A percentile compares a stretch with the other conserved stretches of the same genome.
phyloP scores from a whole-genome alignment of 2,888 invertebrate genomes.

The Patella pellucida region DNA sequence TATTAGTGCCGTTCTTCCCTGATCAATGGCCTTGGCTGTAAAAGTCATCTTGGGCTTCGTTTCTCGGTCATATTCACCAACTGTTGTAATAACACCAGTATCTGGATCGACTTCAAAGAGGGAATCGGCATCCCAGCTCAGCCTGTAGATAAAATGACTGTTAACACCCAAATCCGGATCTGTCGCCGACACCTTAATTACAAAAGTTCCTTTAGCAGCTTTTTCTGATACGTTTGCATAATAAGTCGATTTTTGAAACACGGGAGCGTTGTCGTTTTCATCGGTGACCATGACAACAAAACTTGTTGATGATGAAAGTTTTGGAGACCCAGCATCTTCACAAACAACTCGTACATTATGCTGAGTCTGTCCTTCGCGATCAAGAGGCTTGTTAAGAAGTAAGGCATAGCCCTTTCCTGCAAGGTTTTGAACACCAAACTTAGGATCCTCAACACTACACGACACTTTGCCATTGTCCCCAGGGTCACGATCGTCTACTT shows the following conservation, averaged over 20 bases:
- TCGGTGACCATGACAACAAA: slow-evolving; percentile 60
- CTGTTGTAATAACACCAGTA: slow-evolving; percentile 87
- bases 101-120: slow-evolving; percentile 88
- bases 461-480: slow-evolving; percentile 57
- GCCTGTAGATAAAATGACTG: slow-evolving; percentile 73
- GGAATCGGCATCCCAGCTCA: slow-evolving; percentile 77
- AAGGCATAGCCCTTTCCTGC: slow-evolving; percentile 35
- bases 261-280: slow-evolving; percentile 63
- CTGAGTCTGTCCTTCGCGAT: slow-evolving; percentile 53
- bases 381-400: slow-evolving; percentile 49
- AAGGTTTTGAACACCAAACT: slow-evolving; percentile 34
- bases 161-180: slow-evolving; percentile 73
- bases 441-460: slow-evolving; percentile 44
- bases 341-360: slow-evolving; percentile 59
- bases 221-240: slow-evolving; percentile 57
- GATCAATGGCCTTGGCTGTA: slow-evolving; percentile 87
- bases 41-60: slow-evolving; percentile 92
- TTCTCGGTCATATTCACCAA: slow-evolving; percentile 86
- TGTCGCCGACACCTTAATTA: slow-evolving; percentile 76
- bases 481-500: slow-evolving; percentile 75
- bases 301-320: slow-evolving; percentile 48
- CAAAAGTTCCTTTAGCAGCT: slow-evolving; percentile 44
- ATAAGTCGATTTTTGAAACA: slow-evolving; percentile 52
- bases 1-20: slow-evolving; percentile 80
- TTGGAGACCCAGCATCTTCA: slow-evolving; percentile 59